A percentile compares a stretch with the other conserved stretches of the same genome.
These are phyloP conservation scores for Phengaris arion DNA, from an alignment of 2,888 invertebrate genomes.

Conservation along the genomic window DNA sequence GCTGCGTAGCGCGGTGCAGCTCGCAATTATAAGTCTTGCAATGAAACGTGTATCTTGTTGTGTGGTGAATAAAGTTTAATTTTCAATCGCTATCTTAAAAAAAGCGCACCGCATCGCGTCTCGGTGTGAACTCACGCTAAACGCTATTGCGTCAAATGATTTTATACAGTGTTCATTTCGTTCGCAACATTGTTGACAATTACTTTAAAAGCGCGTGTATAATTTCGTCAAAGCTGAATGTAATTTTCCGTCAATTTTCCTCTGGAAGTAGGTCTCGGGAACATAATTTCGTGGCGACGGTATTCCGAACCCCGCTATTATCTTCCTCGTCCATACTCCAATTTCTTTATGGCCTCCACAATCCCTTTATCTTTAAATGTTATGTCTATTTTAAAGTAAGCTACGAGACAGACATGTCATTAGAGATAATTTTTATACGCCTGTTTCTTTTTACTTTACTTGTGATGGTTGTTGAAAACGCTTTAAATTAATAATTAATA, in stretches of 20 bases:
- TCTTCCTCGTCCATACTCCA: conserved; percentile 16
- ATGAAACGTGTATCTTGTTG: too few species aligned
- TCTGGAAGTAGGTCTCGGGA: conserved; percentile 12
- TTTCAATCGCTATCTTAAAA: too few species aligned
- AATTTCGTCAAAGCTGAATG: background rate
- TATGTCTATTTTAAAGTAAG: conserved; percentile 16
- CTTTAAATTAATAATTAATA: too few species aligned
- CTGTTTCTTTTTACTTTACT: background rate
- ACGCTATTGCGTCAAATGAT: background rate
- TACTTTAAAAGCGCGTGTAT: conserved; percentile 8
- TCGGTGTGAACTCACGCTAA: too few species aligned
- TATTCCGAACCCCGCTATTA: conserved; percentile 20
- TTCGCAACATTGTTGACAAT: conserved; percentile 1
- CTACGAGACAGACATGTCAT: background rate
- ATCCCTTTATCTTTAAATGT: conserved; percentile 22
- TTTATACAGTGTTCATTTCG: background rate
- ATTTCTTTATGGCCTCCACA: conserved; percentile 11
- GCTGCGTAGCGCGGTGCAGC: too few species aligned
- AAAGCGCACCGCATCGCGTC: too few species aligned
- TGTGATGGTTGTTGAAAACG: too few species aligned
- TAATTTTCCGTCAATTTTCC: conserved; percentile 14
- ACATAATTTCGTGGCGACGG: conserved; percentile 17
- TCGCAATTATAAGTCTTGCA: too few species aligned
- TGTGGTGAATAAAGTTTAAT: too few species aligned
- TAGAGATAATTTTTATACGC: background rate